Evolutionary conservation across 2,113 vertebrate genomes (phyloP), one percentile per base, ranked within the genome.

Genomic region (Etheostoma cragini): DNA sequence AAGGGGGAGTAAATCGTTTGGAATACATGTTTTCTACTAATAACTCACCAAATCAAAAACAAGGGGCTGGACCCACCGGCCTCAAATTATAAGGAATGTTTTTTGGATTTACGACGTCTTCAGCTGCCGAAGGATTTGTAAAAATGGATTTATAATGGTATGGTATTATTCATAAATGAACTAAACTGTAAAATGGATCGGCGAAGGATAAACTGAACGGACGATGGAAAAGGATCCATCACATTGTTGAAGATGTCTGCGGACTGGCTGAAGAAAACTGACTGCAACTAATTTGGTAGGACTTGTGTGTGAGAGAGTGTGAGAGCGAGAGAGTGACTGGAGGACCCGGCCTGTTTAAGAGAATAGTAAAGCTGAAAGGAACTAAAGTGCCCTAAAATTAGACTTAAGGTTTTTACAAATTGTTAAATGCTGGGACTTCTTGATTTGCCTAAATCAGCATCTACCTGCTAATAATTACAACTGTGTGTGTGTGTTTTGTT

Each of bases 281-380:
- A 38, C 38, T 49, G 72, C 57, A 63, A 46, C 61, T 8, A 3
- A 42, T 70, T 80, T 85, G 85, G 84, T 89, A 89, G 85, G 88
- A 76, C 75, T 61, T 10, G 8, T 2, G 16, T 49, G 42, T 47
- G 30, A n/a, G n/a, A n/a, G n/a, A n/a, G n/a, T 5, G 3, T 46
- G 45, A 60, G 12, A 57, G 50, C 11, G 54, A 3, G 14, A 12
- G 16, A 22, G 12, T 69, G 3, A n/a, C 21, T 14, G 19, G 60
- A 63, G 61, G n/a, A 5, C 38, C 38, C 38, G 10, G 38, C 38
- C 38, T 42, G 2, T 42, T 42, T 42, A 38, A 38, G 8, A 10
- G 8, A 38, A 38, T 38, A 38, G 10, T 10, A 38, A 38, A 38
- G 1, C 38, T 38, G 38, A 38, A 10, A 38, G 10, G 8, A 38